Evolutionary conservation across 30 jellyfish, hydroid and myxozoan species (phyloP), one percentile per base, ranked within the genome.

Genomic region (Cassiopea andromeda): DNA sequence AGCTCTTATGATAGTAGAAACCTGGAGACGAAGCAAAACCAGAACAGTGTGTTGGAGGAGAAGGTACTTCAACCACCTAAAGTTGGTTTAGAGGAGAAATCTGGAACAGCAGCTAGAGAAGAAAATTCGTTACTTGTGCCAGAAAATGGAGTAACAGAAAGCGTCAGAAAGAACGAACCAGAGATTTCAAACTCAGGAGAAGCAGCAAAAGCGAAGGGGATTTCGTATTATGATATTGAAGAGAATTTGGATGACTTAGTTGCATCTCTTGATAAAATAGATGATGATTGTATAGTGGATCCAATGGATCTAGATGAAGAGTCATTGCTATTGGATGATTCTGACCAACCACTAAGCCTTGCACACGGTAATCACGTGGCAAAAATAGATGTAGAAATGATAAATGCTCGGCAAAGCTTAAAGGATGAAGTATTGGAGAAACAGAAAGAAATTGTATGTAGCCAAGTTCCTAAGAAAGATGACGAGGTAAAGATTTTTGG

Each of bases 261-360:
- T 27, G 89, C 89, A 1, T 80, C 80, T 17, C 44, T 80, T 12
- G 89, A 80, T 16, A 80, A 80, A 44, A 54, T 80, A 58, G 89
- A 80, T 17, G 89, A 80, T 13, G 69, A 66, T n/a, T 19, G 50
- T 13, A 38, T 49, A 15, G 4, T 12, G 60, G 89, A 80, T 27
- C 44, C 59, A 3, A 46, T 46, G 19, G 84, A 75, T 27, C 67
- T 80, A 2, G 89, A 80, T 17, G 89, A 80, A 16, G 89, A 80
- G 47, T 80, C 89, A 61, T 46, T 80, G 64, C 45, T 80, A 66
- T 45, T 80, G 79, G 89, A 59, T 61, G 89, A 80, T 78, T 14
- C 16, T 48, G 87, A 78, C 1, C 19, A 78, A 2, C 57, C 5
- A 27, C 54, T 54, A 19, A 70, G 46, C 15, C 57, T 1, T 70